Evolutionary conservation across 2,113 vertebrate species (phyloP), one percentile per base, ranked within the genome.

Genomic region (Lampris megalopsis): DNA sequence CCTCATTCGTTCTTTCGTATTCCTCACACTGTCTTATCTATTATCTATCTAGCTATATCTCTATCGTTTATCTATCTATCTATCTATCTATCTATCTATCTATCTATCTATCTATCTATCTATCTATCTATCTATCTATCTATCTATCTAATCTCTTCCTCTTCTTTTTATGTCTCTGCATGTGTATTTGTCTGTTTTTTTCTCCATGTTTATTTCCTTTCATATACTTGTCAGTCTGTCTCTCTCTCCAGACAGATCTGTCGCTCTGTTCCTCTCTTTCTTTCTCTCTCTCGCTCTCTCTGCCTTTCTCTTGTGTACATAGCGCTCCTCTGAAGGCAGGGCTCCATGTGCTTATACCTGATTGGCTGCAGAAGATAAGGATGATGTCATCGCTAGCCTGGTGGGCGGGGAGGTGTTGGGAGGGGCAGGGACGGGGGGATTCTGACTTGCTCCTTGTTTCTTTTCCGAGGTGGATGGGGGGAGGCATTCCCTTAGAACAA

Each of bases 361-460:
- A 91, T 92, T 92, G 91, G 91, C 83, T 77, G 84, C 49, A 0
- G 38, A 63, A 9, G 66, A 71, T 89, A 92, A 85, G 59, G 85
- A 91, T 92, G 91, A 92, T 92, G 91, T 92, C 91, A 92, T 92
- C 72, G 73, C 59, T 74, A 77, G 68, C 73, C 36, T 40, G 83
- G 82, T 71, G 82, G 47, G 45, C 13, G 62, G 45, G 42, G 3
- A 5, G 60, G 1, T 41, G 61, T 6, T 1, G 41, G 43, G 62
- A 38, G 43, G 42, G 62, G 62, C 43, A 42, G 59, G 24, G 24
- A 24, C 24, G 85, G 48, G 52, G 82, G 11, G 11, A 8, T 5
- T 24, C 24, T 24, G 24, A 24, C 24, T 24, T 24, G 24, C 24
- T 24, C 24, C 24, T 24, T 24, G 24, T 24, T 24, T 24, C 24